Evolutionary conservation across 2,113 vertebrate genomes (phyloP).

Genomic region (Hippocampus comes): DNA sequence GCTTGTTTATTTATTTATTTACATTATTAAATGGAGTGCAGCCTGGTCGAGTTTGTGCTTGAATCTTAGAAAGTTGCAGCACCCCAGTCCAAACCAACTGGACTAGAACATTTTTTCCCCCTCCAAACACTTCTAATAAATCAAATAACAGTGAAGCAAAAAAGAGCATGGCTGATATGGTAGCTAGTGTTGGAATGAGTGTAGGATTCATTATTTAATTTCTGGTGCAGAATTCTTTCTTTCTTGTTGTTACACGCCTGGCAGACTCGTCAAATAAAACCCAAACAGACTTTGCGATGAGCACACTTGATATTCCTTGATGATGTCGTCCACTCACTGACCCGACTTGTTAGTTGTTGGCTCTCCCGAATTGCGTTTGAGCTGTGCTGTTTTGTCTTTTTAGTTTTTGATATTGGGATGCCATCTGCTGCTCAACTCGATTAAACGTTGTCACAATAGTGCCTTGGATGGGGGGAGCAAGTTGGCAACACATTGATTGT

Average conservation of each 20-base stretch:
- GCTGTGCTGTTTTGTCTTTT: background rate
- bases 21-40: conserved; percentile 10
- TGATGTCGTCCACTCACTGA: background rate
- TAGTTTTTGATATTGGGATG: background rate
- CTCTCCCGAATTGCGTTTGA: background rate
- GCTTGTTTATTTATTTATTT: background rate
- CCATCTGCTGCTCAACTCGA: background rate
- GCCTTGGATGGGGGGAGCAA: background rate
- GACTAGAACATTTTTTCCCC: conserved; percentile 9
- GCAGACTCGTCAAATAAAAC: background rate
- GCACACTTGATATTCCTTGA: background rate
- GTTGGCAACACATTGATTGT: background rate
- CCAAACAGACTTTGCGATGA: background rate
- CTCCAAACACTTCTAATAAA: conserved; percentile 2
- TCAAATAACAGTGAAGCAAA: conserved; percentile 3
- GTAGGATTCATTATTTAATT: background rate
- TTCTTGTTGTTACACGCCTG: background rate
- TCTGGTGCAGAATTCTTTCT: background rate
- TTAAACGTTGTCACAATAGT: background rate
- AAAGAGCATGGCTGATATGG: background rate
- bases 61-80: conserved; percentile 7
- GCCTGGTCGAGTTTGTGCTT: conserved; percentile 1
- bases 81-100: conserved; percentile 9
- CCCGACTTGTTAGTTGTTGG: background rate
- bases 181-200: background rate